Evolutionary conservation across 2,113 vertebrate species (phyloP), one percentile per base, ranked within the genome.

Genomic region (Eurystomus gularis): DNA sequence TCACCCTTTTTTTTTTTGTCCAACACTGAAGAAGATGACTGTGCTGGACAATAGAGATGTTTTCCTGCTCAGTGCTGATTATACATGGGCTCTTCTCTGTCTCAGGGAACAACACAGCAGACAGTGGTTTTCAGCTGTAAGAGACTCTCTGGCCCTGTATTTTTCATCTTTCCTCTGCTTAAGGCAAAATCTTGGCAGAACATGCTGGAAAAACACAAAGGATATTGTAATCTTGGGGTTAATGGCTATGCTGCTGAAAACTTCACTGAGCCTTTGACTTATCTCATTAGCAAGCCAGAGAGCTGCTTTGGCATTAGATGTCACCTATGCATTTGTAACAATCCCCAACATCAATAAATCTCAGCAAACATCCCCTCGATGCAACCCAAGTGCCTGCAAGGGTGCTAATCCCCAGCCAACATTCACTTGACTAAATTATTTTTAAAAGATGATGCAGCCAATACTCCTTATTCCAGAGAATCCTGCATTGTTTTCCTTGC

Each of bases 401-500:
- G 66, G 91, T 73, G 94, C 77, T 95, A 96, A 97, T 94, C 91
- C 88, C 44, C 2, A 4, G 86, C 86, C 94, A 96, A 70, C 70
- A 52, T 85, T 96, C 82, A 61, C 66, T 96, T 95, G 90, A 87
- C 79, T 83, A 81, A 96, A 97, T 94, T 95, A 95, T 96, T 97
- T 97, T 94, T 96, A 94, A 97, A 96, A 95, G 93, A 96, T 85
- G 95, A 90, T 94, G 92, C 94, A 92, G 92, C 92, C 94, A 97
- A 97, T 96, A 75, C 96, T 96, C 73, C 93, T 94, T 97, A 97
- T 96, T 94, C 95, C 92, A 90, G 85, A 89, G 93, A 96, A 95
- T 96, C 95, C 90, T 93, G 92, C 86, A 94, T 96, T 97, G 96
- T 97, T 97, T 97, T 95, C 86, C 93, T 96, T 96, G 88, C 87